Conservation (phyloP, 1,140 invertebrate genomes). For the Uloborus diversus region DNA sequence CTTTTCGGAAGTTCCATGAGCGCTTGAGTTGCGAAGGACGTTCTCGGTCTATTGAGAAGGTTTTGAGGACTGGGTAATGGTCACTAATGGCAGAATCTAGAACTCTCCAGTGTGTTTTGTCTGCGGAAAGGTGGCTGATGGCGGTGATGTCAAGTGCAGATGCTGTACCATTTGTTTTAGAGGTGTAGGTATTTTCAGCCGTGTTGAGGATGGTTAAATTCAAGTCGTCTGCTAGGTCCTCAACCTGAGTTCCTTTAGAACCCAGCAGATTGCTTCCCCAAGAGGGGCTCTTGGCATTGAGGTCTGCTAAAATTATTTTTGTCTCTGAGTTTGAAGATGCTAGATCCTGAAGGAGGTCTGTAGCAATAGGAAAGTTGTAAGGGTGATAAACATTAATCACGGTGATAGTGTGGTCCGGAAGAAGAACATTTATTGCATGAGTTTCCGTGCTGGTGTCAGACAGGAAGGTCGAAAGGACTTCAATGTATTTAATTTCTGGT, state of each 20-base stretch:
- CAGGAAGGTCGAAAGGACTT: neutral
- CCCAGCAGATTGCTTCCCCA: neutral
- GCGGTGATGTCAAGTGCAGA: neutral
- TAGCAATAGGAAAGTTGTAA: neutral
- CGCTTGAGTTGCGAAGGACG: neutral
- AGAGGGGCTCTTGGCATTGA: neutral
- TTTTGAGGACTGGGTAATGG: neutral
- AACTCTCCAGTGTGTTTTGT: neutral
- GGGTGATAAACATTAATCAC: neutral
- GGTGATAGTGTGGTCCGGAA: neutral
- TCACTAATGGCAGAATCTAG: conserved; percentile 1
- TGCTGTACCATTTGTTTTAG: neutral
- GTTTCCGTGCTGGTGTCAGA: neutral
- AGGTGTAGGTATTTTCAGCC: neutral
- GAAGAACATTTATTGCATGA: conserved; percentile 3
- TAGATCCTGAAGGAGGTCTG: neutral
- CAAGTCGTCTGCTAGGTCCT: neutral
- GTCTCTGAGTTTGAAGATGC: neutral
- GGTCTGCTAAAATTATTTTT: neutral
- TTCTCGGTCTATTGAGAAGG: neutral
- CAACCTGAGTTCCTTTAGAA: neutral
- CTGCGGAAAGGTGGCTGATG: neutral
- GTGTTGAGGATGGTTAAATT: neutral
- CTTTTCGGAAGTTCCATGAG: neutral
- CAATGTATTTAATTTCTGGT: neutral